phyloP scores from a whole-genome alignment of 2,888 invertebrate genomes.

The Argyresthia goedartella region DNA sequence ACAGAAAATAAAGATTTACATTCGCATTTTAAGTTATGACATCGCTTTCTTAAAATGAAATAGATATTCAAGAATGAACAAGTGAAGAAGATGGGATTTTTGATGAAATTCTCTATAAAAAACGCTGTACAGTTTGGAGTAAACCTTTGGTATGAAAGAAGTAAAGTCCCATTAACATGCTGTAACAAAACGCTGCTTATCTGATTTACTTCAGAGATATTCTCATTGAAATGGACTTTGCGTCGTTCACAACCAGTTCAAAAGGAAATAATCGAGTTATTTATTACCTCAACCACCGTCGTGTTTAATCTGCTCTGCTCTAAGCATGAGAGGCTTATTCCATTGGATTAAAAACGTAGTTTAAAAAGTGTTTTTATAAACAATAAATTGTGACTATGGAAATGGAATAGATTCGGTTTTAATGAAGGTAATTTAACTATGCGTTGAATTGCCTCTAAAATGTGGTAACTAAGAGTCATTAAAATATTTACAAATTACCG shows the following conservation, averaged over 20 bases:
- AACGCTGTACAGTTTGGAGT: no score
- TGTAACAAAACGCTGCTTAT: slow-evolving; percentile 24
- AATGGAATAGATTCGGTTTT: slow-evolving; percentile 29
- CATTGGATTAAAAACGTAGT: slow-evolving; percentile 59
- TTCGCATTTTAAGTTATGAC: no score
- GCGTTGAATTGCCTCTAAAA: slow-evolving; percentile 8
- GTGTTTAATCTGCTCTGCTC: slow-evolving; percentile 60
- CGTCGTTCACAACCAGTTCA: slow-evolving; percentile 31
- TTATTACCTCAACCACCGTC: slow-evolving; percentile 51
- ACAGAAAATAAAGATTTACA: no score
- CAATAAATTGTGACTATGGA: slow-evolving; percentile 29
- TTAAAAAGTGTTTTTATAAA: slow-evolving; percentile 39
- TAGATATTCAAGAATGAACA: no score
- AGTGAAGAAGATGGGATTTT: no score
- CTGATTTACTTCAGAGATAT: slow-evolving; percentile 42
- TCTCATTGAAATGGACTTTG: slow-evolving; percentile 29
- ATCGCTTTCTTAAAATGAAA: no score
- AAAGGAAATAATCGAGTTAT: slow-evolving; percentile 66
- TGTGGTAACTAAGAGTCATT: no score
- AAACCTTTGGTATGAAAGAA: no score
- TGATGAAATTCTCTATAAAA: no score
- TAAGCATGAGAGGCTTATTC: slow-evolving; percentile 50
- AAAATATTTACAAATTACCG: no score
- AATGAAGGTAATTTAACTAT: slow-evolving; percentile 33
- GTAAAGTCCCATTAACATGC: slow-evolving; percentile 42